Conservation (phyloP, 2,797 vertebrate species). For the Naso thynnoides region DNA sequence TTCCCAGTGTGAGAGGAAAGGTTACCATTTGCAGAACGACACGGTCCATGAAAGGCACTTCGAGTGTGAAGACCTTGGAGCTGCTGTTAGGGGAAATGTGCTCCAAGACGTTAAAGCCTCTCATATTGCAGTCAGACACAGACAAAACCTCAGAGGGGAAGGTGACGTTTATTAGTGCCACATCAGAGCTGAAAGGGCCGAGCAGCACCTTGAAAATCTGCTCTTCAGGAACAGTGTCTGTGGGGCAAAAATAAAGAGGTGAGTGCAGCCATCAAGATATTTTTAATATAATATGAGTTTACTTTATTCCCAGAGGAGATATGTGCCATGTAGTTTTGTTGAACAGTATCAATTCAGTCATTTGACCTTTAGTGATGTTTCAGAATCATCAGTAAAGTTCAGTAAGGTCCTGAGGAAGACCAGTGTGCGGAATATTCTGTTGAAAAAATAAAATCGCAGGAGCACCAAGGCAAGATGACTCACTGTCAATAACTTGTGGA, state of each 20-base stretch:
- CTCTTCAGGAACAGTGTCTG: constrained; percentile 70
- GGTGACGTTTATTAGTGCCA: constrained; percentile 70
- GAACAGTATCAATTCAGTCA: no score
- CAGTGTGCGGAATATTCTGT: no score
- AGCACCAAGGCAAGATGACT: constrained; percentile 30
- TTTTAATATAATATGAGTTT: no score
- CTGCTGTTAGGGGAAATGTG: constrained; percentile 52
- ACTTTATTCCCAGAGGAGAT: no score
- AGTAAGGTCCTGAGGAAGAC: no score
- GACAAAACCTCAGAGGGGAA: constrained; percentile 68
- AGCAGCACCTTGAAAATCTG: constrained; percentile 70
- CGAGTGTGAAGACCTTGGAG: constrained; percentile 63
- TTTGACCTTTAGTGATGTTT: no score
- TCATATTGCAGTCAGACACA: constrained; percentile 42
- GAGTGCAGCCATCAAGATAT: no score
- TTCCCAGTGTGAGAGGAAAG: background rate
- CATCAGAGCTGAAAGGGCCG: constrained; percentile 70
- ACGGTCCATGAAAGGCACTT: constrained; percentile 77
- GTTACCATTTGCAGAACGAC: constrained; percentile 62
- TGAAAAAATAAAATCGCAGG: background rate
- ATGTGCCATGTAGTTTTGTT: no score
- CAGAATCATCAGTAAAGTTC: no score
- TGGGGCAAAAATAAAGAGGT: background rate
- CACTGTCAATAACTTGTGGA: constrained; percentile 65
- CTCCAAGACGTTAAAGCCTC: constrained; percentile 74